Evolutionary conservation across 2,113 vertebrate species (phyloP).

Genomic region (Crotalus viridis): DNA sequence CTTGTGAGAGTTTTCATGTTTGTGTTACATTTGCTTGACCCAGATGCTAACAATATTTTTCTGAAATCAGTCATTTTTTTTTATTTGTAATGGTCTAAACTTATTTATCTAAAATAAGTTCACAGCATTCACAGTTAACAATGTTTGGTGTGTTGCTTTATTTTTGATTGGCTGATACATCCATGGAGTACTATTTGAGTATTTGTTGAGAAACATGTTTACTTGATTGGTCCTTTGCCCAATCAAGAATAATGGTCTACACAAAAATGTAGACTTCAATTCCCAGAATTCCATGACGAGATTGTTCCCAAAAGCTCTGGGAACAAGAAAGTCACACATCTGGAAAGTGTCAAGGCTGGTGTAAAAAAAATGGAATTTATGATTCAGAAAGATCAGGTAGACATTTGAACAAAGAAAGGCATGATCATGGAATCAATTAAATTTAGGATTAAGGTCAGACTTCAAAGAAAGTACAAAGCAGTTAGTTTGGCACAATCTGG

Average conservation of each 20-base stretch:
- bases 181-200: no score
- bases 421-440: not conserved
- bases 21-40: not conserved
- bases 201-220: not conserved
- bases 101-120: not conserved
- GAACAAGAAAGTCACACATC: not conserved
- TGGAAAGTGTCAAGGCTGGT: not conserved
- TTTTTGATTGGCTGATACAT: not conserved
- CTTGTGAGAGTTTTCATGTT: not conserved
- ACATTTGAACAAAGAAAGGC: not conserved
- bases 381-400: not conserved
- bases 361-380: not conserved
- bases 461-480: not conserved
- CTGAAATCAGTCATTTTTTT: not conserved
- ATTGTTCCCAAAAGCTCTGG: not conserved
- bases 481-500: not conserved
- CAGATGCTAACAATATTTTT: not conserved
- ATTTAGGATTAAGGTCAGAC: not conserved
- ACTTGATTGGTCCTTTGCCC: not conserved
- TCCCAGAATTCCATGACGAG: not conserved
- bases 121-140: not conserved
- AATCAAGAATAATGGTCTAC: not conserved
- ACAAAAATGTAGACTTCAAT: not conserved
- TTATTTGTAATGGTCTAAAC: not conserved
- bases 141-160: not conserved